Percentiles rank a stretch among this genome's conserved stretches.
phyloP scores from a whole-genome alignment of 2,888 invertebrate species.

The Panzeria rudis region DNA sequence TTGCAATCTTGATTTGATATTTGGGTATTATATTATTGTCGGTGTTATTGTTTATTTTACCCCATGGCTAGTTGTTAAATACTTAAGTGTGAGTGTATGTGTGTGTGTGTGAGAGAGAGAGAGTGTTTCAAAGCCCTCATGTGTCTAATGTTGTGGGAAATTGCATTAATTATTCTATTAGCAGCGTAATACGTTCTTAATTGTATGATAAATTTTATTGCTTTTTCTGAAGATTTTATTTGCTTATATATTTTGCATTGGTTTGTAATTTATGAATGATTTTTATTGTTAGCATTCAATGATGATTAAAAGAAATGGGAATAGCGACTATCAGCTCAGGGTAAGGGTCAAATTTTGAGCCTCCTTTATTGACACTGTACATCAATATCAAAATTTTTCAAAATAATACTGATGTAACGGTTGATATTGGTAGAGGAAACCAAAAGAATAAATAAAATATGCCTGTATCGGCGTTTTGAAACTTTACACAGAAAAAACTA shows the following conservation, averaged over 20 bases:
- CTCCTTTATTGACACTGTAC: no score
- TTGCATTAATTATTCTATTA: constrained; percentile 84
- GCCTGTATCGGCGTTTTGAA: no score
- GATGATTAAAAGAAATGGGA: not conserved
- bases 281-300: constrained; percentile 47
- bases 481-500: no score
- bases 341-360: no score
- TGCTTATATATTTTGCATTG: constrained; percentile 55
- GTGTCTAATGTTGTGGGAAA: constrained; percentile 84
- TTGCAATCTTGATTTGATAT: constrained; percentile 63
- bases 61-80: constrained; percentile 35
- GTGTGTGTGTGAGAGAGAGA: constrained; percentile 62
- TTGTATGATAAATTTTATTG: constrained; percentile 84
- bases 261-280: constrained; percentile 48
- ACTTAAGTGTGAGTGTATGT: constrained; percentile 56
- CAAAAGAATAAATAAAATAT: no score
- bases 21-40: constrained; percentile 43
- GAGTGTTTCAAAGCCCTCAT: constrained; percentile 71
- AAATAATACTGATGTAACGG: no score
- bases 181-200: constrained; percentile 84
- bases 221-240: constrained; percentile 75
- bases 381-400: no score
- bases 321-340: no score
- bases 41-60: constrained; percentile 56
- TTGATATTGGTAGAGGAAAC: no score